Evolutionary conservation across 2,797 vertebrate genomes (phyloP).

Genomic region (Botia almorhae): DNA sequence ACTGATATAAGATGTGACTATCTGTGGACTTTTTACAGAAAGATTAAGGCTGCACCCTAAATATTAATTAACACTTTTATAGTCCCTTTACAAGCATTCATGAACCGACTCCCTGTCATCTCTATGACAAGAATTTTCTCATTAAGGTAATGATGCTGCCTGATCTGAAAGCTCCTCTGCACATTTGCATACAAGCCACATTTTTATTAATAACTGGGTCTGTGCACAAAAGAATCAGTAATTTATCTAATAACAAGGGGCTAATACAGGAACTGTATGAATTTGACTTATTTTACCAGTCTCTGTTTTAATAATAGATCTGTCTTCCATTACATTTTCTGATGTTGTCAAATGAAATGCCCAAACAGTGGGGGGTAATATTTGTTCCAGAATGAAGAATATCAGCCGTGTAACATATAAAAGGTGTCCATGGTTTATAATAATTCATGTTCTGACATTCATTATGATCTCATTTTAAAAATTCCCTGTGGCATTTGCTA

Average conservation of each 20-base stretch:
- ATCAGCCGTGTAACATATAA: background rate
- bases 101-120: background rate
- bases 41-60: too few relatives aligned
- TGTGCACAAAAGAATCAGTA: background rate
- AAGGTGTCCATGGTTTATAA: background rate
- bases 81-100: background rate
- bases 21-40: background rate
- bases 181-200: background rate
- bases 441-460: background rate
- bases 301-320: background rate
- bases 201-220: background rate
- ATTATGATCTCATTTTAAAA: background rate
- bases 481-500: background rate
- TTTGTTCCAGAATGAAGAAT: background rate
- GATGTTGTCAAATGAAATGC: background rate
- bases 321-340: background rate
- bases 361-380: background rate
- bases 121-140: background rate
- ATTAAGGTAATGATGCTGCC: background rate
- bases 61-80: background rate
- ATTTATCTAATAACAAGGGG: too few relatives aligned
- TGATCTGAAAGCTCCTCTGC: background rate
- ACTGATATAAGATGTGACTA: constrained; percentile 48
- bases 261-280: background rate
- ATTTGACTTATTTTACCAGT: background rate